Percentiles rank a stretch among this genome's conserved stretches.
These are phyloP conservation scores for Nineta flava DNA, from an alignment of 2,888 invertebrate species.

Conservation along the genomic window DNA sequence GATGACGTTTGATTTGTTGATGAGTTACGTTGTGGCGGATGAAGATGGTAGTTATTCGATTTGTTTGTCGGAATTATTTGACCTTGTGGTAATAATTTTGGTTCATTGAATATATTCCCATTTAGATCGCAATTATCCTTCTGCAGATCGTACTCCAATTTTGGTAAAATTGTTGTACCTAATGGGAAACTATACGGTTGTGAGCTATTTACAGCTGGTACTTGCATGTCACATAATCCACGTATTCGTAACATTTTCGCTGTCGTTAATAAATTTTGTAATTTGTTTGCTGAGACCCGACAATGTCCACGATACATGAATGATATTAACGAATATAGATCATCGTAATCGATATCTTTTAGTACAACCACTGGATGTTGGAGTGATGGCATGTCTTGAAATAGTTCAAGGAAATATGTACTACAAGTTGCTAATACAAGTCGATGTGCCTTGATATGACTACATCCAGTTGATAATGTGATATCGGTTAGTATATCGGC, in stretches of 20 bases:
- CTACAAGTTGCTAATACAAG: slow-evolving; percentile 81
- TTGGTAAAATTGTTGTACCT: slow-evolving; percentile 14
- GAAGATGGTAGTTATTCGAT: not conserved
- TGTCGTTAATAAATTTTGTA: slow-evolving; percentile 58
- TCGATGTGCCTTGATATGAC: slow-evolving; percentile 70
- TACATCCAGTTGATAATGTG: slow-evolving; percentile 70
- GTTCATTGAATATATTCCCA: slow-evolving; percentile 2
- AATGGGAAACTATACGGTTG: slow-evolving; percentile 12
- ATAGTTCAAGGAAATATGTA: slow-evolving; percentile 76
- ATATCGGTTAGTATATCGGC: slow-evolving; percentile 75
- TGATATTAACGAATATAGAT: slow-evolving; percentile 57
- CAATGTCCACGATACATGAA: slow-evolving; percentile 85
- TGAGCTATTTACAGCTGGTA: not conserved
- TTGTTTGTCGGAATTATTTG: not conserved
- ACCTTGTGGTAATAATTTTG: not conserved
- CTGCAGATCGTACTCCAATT: slow-evolving; percentile 14
- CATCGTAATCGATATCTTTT: slow-evolving; percentile 52
- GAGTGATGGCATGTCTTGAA: slow-evolving; percentile 54
- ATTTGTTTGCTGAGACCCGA: slow-evolving; percentile 62
- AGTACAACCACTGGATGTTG: slow-evolving; percentile 58
- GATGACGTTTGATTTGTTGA: not conserved
- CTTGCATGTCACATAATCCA: slow-evolving; percentile 63
- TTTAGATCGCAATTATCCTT: slow-evolving; percentile 3
- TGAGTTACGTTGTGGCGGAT: not conserved
- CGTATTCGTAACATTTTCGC: slow-evolving; percentile 69